Evolutionary conservation across 2,797 vertebrate species (phyloP), one percentile per base, ranked within the genome.

Genomic region (Aldrovandia affinis): DNA sequence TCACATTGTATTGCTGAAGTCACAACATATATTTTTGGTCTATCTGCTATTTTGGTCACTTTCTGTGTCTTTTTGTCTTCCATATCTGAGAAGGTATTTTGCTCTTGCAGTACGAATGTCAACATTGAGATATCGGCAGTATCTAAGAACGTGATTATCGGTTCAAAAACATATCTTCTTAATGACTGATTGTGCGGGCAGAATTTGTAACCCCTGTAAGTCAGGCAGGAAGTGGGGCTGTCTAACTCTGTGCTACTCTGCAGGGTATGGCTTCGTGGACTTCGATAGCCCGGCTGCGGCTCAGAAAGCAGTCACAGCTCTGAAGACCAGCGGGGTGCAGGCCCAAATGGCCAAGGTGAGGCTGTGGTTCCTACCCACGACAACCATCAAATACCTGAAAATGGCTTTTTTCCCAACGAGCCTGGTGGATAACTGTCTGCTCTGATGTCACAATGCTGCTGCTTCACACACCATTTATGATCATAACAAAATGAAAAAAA

Each of bases 271-370:
- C 86, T 99, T 99, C 95, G 98, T 99, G 90, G 98, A 99, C 94
- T 99, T 99, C 84, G 98, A 99, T 93, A 99, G 97, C 93, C 98
- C 98, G 0, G 96, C 96, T 54, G 97, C 98, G 50, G 98, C 98
- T 89, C 96, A 99, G 94, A 99, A 99, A 92, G 98, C 98, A 0
- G 98, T 99, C 81, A 96, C 98, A 81, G 97, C 98, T 90, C 95
- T 99, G 89, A 99, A 99, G 94, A 98, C 97, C 88, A 99, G 88
- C 70, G 98, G 98, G 87, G 98, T 99, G 87, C 98, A 99, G 93
- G 98, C 98, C 86, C 98, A 99, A 94, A 99, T 99, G 98, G 98
- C 98, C 93, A 99, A 99, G 97, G 98, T 99, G 94, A 93, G 96
- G 55, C 63, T 42, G n/a, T n/a, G n/a, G n/a, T n/a, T n/a, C n/a